Evolutionary conservation across 2,113 vertebrate genomes (phyloP).

Genomic region (Alces alces): DNA sequence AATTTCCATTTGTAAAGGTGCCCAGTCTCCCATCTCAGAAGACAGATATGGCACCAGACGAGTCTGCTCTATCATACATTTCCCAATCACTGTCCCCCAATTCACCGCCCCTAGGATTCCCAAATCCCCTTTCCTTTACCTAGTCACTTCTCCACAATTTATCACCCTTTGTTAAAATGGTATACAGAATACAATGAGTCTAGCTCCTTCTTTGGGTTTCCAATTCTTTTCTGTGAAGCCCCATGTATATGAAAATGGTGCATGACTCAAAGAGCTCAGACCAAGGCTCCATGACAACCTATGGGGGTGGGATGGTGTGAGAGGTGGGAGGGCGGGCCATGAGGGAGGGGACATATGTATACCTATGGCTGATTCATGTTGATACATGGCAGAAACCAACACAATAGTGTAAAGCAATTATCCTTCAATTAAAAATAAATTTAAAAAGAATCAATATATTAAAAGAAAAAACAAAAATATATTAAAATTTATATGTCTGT

Average conservation of each 20-base stretch:
- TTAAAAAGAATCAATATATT: background rate
- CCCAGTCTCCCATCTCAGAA: background rate
- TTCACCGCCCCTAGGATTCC: background rate
- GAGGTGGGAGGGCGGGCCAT: background rate
- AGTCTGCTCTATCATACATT: background rate
- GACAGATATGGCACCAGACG: background rate
- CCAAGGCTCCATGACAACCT: background rate
- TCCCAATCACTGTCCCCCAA: background rate
- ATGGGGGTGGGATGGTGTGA: background rate
- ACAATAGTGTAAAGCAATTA: background rate
- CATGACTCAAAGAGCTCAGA: background rate
- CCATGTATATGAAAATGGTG: background rate
- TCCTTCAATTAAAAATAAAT: background rate
- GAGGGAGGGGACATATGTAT: background rate
- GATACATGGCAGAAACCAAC: background rate
- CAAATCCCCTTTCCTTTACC: background rate
- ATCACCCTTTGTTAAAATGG: background rate
- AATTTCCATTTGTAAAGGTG: background rate
- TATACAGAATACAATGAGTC: background rate
- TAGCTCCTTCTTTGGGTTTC: background rate
- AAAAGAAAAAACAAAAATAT: background rate
- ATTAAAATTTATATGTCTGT: background rate
- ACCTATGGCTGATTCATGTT: background rate
- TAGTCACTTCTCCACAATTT: background rate
- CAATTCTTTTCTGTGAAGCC: background rate